Conservation (phyloP, 2,888 invertebrate genomes). For the Chrysomela aeneicollis region DNA sequence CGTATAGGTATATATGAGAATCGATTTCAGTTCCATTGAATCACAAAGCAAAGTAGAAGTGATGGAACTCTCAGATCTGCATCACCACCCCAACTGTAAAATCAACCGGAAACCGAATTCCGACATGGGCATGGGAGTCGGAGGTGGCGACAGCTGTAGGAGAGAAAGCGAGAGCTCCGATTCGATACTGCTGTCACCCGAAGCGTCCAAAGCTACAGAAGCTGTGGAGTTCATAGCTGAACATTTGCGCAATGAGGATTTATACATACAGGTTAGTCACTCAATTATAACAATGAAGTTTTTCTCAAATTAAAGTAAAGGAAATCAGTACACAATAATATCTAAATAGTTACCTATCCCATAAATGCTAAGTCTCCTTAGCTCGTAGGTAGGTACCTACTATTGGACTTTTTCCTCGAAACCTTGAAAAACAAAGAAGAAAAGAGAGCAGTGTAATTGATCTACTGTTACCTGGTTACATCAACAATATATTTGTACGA, state of each 20-base stretch:
- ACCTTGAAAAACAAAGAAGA: too few relatives aligned
- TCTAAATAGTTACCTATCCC: too few relatives aligned
- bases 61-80: conserved; percentile 92
- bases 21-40: conserved; percentile 68
- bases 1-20: too few relatives aligned
- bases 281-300: neutral
- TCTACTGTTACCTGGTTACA: too few relatives aligned
- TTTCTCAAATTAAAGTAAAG: too few relatives aligned
- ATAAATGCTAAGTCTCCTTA: too few relatives aligned
- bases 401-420: too few relatives aligned
- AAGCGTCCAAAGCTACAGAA: conserved; percentile 95
- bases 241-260: conserved; percentile 96
- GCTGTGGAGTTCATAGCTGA: conserved; percentile 98
- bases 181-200: conserved; percentile 87
- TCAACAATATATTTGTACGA: too few relatives aligned
- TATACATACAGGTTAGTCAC: conserved; percentile 89
- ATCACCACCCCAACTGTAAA: conserved; percentile 96
- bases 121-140: conserved; percentile 64
- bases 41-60: conserved; percentile 89
- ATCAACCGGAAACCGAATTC: conserved; percentile 82
- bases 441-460: too few relatives aligned
- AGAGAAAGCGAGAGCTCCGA: conserved; percentile 92
- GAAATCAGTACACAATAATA: too few relatives aligned
- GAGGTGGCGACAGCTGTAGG: conserved; percentile 71
- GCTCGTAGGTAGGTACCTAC: too few relatives aligned